phyloP scores from a whole-genome alignment of 2,113 vertebrate genomes.

The Centrocercus urophasianus region DNA sequence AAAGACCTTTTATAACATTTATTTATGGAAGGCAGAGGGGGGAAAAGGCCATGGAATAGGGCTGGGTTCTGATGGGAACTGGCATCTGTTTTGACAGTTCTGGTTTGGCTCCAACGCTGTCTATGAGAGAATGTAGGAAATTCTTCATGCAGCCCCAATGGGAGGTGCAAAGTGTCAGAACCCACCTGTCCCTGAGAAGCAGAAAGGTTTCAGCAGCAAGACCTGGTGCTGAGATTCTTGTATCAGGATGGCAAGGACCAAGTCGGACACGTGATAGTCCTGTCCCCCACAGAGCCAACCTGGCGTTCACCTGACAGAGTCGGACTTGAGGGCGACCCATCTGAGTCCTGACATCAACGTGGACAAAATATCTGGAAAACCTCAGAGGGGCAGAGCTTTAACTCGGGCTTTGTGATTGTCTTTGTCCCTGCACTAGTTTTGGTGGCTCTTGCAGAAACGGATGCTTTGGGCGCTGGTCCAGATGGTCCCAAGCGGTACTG shows the following conservation, averaged over 20 bases:
- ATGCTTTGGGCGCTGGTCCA: slow-evolving; percentile 20
- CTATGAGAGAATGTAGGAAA: not conserved
- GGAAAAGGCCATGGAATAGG: not conserved
- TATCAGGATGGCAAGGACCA: not conserved
- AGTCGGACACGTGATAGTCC: not conserved
- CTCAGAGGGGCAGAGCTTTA: not conserved
- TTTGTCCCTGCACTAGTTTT: slow-evolving; percentile 4
- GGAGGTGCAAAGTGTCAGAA: fast-evolving
- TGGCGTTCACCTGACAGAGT: not conserved
- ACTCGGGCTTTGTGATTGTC: not conserved
- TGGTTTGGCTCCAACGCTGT: not conserved
- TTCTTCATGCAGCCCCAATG: not conserved
- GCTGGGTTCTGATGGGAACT: not conserved
- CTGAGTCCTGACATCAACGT: fast-evolving
- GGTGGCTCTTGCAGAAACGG: slow-evolving; percentile 12
- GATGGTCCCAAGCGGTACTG: not conserved
- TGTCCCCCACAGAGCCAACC: fast-evolving
- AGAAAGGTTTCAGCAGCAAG: not conserved
- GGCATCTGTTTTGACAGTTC: not conserved
- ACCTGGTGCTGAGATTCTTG: not conserved
- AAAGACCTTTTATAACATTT: slow-evolving; percentile 3
- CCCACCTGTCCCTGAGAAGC: not conserved
- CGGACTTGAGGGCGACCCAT: not conserved
- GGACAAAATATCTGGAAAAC: not conserved
- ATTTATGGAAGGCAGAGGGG: not conserved